Evolutionary conservation across 2,888 invertebrate species (phyloP).

Genomic region (Parnassius mnemosyne): DNA sequence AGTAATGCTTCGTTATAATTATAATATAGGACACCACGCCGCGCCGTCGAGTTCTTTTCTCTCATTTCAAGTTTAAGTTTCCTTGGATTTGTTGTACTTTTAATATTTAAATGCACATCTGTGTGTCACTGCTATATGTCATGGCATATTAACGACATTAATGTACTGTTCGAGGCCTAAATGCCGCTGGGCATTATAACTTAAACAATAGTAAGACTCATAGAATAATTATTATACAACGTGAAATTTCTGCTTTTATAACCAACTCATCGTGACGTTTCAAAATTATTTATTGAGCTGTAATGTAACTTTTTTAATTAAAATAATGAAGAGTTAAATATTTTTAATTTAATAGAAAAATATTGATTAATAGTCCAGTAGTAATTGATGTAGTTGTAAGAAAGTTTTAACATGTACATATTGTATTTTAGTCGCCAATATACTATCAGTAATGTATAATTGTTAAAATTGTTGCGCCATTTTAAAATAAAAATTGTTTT

Average conservation of each 20-base stretch:
- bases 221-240: conserved; percentile 12
- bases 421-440: conserved; percentile 15
- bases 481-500: background rate
- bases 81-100: no score
- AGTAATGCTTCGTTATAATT: background rate
- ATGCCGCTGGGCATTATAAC: conserved; percentile 6
- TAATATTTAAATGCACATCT: no score
- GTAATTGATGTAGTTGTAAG: conserved; percentile 16
- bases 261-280: conserved; percentile 9
- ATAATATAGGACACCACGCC: no score
- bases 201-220: conserved; percentile 20
- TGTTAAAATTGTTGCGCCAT: background rate
- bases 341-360: conserved; percentile 8
- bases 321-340: conserved; percentile 3
- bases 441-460: conserved; percentile 6
- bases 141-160: conserved; percentile 11
- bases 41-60: no score
- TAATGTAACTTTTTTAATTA: background rate
- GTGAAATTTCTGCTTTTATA: background rate
- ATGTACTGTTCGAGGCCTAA: conserved; percentile 21
- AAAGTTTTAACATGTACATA: conserved; percentile 22
- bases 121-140: no score
- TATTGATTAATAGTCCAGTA: conserved; percentile 12
- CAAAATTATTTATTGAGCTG: conserved; percentile 16
- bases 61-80: no score